Evolutionary conservation across 2,113 vertebrate species (phyloP).

Genomic region (Ptyas mucosa): DNA sequence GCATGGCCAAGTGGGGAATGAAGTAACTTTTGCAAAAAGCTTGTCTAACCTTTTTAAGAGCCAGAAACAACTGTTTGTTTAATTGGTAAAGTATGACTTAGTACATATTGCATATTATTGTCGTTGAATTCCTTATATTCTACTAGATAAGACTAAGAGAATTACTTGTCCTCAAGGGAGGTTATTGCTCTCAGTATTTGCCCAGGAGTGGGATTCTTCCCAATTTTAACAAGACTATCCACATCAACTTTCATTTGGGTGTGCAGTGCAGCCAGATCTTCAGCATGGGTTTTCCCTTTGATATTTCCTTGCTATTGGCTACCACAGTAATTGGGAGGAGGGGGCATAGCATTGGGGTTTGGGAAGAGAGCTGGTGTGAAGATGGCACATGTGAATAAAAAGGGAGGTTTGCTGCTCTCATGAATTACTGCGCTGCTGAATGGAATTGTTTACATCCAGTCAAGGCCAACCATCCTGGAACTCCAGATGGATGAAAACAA

Average conservation of each 20-base stretch:
- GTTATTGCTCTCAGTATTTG: neutral
- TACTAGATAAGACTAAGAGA: neutral
- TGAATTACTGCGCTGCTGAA: no score
- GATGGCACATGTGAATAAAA: no score
- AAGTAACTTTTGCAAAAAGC: neutral
- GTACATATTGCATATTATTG: neutral
- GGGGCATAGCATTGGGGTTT: no score
- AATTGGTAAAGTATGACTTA: neutral
- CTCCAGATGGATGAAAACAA: no score
- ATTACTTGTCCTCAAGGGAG: neutral
- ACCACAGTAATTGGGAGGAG: no score
- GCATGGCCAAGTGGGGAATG: no score
- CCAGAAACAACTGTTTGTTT: neutral
- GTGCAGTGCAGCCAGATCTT: neutral
- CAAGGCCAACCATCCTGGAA: no score
- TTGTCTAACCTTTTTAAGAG: neutral
- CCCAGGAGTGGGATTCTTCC: neutral
- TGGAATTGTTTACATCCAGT: no score
- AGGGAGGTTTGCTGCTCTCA: no score
- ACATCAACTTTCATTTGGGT: neutral
- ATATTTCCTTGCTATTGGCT: no score
- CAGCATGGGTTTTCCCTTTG: no score
- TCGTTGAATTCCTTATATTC: neutral
- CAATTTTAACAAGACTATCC: neutral
- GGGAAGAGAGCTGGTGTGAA: no score